Evolutionary conservation across 1,140 invertebrate species (phyloP).

Genomic region (Megathymus violae): DNA sequence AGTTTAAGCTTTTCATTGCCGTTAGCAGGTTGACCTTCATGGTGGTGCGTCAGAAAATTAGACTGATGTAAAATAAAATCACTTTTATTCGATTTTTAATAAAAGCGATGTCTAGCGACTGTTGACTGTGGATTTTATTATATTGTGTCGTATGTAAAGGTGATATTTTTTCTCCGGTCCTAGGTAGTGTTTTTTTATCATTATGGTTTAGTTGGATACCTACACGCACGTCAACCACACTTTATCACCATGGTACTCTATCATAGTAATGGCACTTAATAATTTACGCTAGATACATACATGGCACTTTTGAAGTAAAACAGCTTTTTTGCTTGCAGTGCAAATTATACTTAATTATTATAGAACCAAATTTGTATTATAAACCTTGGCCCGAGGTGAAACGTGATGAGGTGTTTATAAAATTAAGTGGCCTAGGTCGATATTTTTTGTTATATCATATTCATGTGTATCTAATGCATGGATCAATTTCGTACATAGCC

Average conservation of each 20-base stretch:
- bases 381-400: conserved; percentile 55
- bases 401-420: conserved; percentile 52
- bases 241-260: conserved; percentile 67
- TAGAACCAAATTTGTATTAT: conserved; percentile 42
- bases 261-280: conserved; percentile 55
- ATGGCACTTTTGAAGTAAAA: conserved; percentile 55
- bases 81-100: neutral
- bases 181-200: conserved; percentile 49
- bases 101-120: conserved; percentile 54
- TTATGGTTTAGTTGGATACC: conserved; percentile 68
- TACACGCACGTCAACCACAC: conserved; percentile 77
- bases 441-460: no score
- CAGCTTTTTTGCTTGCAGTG: conserved; percentile 60
- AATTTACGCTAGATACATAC: conserved; percentile 58
- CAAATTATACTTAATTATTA: conserved; percentile 40
- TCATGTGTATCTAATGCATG: conserved; percentile 29
- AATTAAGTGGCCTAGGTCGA: conserved; percentile 14
- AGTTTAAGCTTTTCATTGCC: conserved; percentile 47
- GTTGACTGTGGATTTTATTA: conserved; percentile 50
- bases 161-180: conserved; percentile 44
- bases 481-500: neutral
- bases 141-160: conserved; percentile 33
- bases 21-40: conserved; percentile 64
- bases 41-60: conserved; percentile 46
- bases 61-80: conserved; percentile 44